These are phyloP conservation scores for Dioctria rufipes DNA, from an alignment of 2,888 invertebrate species.

Conservation along the genomic window DNA sequence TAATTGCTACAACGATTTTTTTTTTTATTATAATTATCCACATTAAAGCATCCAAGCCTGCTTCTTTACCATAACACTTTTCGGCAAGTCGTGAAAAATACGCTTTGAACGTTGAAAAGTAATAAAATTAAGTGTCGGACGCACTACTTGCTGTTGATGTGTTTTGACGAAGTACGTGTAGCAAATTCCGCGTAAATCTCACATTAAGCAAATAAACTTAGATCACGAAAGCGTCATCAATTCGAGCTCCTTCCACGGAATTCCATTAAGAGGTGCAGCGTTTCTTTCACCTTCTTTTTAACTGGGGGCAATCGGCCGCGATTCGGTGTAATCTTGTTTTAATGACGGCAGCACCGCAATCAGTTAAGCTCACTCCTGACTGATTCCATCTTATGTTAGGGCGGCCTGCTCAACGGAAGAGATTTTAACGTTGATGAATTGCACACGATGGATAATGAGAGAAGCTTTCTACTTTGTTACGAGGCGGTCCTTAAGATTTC, in stretches of 20 bases:
- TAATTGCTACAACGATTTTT: no score
- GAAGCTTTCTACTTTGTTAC: constrained; percentile 43
- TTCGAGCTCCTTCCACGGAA: not conserved
- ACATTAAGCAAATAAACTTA: constrained; percentile 15
- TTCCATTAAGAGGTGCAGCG: not conserved
- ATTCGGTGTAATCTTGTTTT: constrained; percentile 29
- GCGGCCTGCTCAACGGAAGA: constrained; percentile 6
- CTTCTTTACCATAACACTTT: no score
- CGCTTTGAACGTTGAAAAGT: no score
- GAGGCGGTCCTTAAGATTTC: not conserved
- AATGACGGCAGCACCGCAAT: constrained; percentile 41
- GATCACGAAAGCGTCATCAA: not conserved
- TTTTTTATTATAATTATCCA: no score
- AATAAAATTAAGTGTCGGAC: constrained; percentile 1
- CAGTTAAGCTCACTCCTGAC: not conserved
- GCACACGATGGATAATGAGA: constrained; percentile 26
- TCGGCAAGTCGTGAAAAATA: no score
- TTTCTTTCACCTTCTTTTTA: constrained; percentile 23
- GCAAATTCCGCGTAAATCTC: not conserved
- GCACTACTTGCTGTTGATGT: not conserved
- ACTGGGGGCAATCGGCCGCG: constrained; percentile 21
- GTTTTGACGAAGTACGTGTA: not conserved
- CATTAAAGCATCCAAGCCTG: no score
- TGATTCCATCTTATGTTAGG: constrained; percentile 7
- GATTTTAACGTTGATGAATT: constrained; percentile 49